A percentile compares a stretch with the other conserved stretches of the same genome.
Conservation (phyloP, 2,888 invertebrate genomes). For the Pyrrhopygopsis socrates region DNA sequence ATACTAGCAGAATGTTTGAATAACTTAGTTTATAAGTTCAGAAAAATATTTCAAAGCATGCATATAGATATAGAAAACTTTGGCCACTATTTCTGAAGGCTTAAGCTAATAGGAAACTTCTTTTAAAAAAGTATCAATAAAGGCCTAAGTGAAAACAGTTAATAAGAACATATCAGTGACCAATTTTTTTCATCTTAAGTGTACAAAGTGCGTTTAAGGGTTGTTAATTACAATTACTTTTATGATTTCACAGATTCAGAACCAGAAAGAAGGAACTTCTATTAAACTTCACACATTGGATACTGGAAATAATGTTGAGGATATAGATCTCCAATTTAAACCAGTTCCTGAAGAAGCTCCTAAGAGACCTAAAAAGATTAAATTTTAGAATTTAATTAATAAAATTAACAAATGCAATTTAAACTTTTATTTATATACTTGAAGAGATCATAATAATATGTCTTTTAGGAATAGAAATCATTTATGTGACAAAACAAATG, state of each 20-base stretch:
- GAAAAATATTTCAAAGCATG: too few species aligned
- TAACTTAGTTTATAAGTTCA: too few species aligned
- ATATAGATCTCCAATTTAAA: slow-evolving; percentile 89
- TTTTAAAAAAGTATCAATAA: too few species aligned
- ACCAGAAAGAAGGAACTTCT: slow-evolving; percentile 92
- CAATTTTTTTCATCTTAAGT: too few species aligned
- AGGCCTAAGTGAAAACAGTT: too few species aligned
- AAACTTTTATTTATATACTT: slow-evolving; percentile 10
- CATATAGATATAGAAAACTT: too few species aligned
- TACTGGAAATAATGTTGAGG: slow-evolving; percentile 91
- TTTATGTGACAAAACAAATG: neutral
- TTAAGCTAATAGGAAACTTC: too few species aligned
- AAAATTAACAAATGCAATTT: slow-evolving; percentile 18
- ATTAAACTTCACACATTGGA: slow-evolving; percentile 93
- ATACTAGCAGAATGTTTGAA: too few species aligned
- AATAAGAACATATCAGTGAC: too few species aligned
- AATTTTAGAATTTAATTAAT: slow-evolving; percentile 88
- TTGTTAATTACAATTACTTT: neutral
- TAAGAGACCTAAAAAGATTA: slow-evolving; percentile 93
- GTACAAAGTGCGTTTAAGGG: too few species aligned
- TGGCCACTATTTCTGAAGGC: too few species aligned
- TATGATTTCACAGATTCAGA: slow-evolving; percentile 89
- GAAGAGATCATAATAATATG: slow-evolving; percentile 24
- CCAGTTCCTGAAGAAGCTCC: slow-evolving; percentile 74
- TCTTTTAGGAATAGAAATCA: slow-evolving; percentile 19